Conservation (phyloP, 2,797 vertebrate species). For the Sebastes oblongus region DNA sequence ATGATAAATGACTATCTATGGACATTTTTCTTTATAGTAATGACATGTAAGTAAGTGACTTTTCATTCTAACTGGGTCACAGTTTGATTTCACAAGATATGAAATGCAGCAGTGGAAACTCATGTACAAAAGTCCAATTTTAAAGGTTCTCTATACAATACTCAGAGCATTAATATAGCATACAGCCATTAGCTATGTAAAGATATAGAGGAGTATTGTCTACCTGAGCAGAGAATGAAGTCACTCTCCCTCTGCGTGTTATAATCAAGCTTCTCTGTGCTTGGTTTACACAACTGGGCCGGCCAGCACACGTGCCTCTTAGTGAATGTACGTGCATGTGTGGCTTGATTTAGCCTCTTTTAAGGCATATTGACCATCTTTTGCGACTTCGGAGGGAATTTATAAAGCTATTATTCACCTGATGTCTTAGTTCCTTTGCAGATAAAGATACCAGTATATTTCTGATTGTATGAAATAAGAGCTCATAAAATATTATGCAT, state of each 20-base stretch:
- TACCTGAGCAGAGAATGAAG: too few relatives aligned
- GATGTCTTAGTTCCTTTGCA: not conserved
- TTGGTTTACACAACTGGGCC: accelerated
- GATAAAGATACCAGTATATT: not conserved
- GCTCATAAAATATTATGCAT: too few relatives aligned
- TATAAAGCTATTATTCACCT: not conserved
- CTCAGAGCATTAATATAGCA: too few relatives aligned
- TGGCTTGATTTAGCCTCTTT: too few relatives aligned
- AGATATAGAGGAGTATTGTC: too few relatives aligned
- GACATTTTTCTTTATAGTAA: not conserved
- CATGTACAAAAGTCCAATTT: not conserved
- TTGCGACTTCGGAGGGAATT: not conserved
- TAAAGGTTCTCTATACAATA: too few relatives aligned
- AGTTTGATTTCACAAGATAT: not conserved
- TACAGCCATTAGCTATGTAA: too few relatives aligned
- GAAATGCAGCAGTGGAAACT: not conserved
- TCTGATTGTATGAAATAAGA: not conserved
- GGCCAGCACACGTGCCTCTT: too few relatives aligned
- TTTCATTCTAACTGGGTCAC: not conserved
- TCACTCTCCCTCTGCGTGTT: too few relatives aligned
- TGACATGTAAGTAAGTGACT: not conserved
- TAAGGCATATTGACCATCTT: not conserved
- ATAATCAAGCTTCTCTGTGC: too few relatives aligned
- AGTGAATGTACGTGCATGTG: too few relatives aligned
- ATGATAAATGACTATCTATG: not conserved